Conservation (phyloP, 2,797 vertebrate species). For the Gobio occitaniae region DNA sequence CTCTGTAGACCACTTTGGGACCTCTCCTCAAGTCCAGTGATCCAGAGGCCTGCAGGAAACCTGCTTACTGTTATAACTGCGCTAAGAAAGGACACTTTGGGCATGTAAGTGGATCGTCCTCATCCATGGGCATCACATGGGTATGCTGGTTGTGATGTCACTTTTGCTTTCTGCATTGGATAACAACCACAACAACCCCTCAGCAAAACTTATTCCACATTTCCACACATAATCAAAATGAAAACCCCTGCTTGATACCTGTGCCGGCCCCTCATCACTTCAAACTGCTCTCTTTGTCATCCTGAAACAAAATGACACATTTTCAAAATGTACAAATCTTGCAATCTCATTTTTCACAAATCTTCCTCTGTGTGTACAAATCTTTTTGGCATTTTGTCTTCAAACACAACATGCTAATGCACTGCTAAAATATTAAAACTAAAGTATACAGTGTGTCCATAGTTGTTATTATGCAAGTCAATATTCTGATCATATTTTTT, state of each 20-base stretch:
- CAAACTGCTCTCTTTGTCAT: background rate
- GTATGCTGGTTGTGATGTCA: background rate
- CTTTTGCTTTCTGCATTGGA: background rate
- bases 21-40: slow-evolving; percentile 48
- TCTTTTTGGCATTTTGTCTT: background rate
- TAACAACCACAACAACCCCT: background rate
- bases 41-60: slow-evolving; percentile 40
- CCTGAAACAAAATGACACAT: background rate
- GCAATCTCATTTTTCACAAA: background rate
- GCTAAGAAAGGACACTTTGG: slow-evolving; percentile 78
- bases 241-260: background rate
- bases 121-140: background rate
- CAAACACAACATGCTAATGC: background rate
- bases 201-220: background rate
- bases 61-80: slow-evolving; percentile 82
- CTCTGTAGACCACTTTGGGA: slow-evolving; percentile 68
- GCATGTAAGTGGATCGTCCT: slow-evolving; percentile 70
- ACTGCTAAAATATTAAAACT: background rate
- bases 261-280: background rate
- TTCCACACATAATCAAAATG: background rate
- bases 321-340: background rate
- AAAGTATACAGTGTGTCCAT: background rate
- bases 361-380: background rate
- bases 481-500: background rate
- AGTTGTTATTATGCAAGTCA: background rate